These are phyloP conservation scores for Lutraria lutraria DNA, from an alignment of 2,888 invertebrate genomes.

Conservation along the genomic window DNA sequence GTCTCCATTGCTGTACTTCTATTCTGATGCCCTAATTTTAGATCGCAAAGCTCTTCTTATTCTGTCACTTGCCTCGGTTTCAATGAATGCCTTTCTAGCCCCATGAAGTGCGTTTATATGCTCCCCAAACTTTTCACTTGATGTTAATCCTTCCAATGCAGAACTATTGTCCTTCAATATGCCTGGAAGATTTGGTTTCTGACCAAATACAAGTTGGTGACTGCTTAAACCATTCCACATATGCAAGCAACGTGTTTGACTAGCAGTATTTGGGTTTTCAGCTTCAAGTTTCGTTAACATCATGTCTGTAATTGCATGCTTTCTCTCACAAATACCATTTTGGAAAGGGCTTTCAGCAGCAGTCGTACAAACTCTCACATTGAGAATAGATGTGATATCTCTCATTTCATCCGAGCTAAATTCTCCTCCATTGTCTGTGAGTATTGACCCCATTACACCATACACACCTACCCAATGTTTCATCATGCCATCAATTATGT, in stretches of 20 bases:
- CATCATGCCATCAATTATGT: conserved; percentile 66
- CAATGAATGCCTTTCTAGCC: too few relatives aligned
- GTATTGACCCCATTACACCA: conserved; percentile 61
- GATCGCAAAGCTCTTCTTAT: conserved; percentile 64
- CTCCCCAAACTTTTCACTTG: too few relatives aligned
- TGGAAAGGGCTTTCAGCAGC: too few relatives aligned
- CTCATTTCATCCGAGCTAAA: too few relatives aligned
- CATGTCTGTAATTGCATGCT: too few relatives aligned
- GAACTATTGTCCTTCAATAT: conserved; percentile 51
- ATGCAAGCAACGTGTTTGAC: conserved; percentile 57
- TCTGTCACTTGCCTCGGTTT: too few relatives aligned
- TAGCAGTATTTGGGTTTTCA: conserved; percentile 18
- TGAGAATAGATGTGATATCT: too few relatives aligned
- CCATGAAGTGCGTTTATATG: too few relatives aligned
- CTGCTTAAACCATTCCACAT: conserved; percentile 63
- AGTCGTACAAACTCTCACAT: too few relatives aligned
- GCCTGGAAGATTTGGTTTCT: conserved; percentile 55
- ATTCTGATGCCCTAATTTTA: conserved; percentile 68
- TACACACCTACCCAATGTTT: conserved; percentile 63
- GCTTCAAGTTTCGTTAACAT: conserved; percentile 63
- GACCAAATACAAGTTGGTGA: conserved; percentile 55
- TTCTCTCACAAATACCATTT: too few relatives aligned
- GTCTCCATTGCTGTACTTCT: conserved; percentile 69
- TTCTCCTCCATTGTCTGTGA: conserved; percentile 67
- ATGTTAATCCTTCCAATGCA: too few relatives aligned